Percentiles rank a stretch among this genome's conserved stretches.
These are phyloP conservation scores for Lissocephala sabroskyi DNA, from an alignment of 2,888 invertebrate species.

Conservation along the genomic window DNA sequence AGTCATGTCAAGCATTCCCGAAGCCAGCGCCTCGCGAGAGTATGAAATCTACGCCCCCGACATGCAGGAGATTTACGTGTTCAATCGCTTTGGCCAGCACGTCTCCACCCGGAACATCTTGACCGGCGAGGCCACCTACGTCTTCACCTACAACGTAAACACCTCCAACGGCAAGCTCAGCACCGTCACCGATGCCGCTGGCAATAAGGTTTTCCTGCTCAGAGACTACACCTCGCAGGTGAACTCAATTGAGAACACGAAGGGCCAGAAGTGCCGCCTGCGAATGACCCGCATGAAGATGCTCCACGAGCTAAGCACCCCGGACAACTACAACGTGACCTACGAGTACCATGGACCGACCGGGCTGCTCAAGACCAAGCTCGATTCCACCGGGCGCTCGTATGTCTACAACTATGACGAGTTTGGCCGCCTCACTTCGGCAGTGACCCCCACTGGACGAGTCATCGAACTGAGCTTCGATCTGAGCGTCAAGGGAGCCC, in stretches of 20 bases:
- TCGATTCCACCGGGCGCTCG: slow-evolving; percentile 91
- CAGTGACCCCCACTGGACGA: slow-evolving; percentile 96
- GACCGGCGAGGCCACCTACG: slow-evolving; percentile 94
- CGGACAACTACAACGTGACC: slow-evolving; percentile 93
- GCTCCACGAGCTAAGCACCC: slow-evolving; percentile 91
- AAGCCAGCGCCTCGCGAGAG: slow-evolving; percentile 85
- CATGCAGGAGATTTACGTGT: slow-evolving; percentile 94
- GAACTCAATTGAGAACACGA: slow-evolving; percentile 94
- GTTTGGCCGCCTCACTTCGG: slow-evolving; percentile 91
- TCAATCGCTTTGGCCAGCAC: slow-evolving; percentile 96
- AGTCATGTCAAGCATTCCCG: slow-evolving; percentile 91
- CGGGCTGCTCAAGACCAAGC: slow-evolving; percentile 88
- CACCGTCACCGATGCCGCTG: slow-evolving; percentile 93
- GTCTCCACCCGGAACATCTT: slow-evolving; percentile 93
- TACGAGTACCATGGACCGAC: slow-evolving; percentile 95
- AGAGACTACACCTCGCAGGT: slow-evolving; percentile 90
- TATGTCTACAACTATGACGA: slow-evolving; percentile 96
- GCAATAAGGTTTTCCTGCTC: slow-evolving; percentile 88
- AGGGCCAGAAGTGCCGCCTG: slow-evolving; percentile 91
- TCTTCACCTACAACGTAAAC: slow-evolving; percentile 96
- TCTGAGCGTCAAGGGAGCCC: slow-evolving; percentile 91
- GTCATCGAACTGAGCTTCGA: slow-evolving; percentile 91
- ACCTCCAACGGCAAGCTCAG: slow-evolving; percentile 96
- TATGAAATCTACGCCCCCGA: slow-evolving; percentile 97
- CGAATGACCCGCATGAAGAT: slow-evolving; percentile 94